Base-by-base conservation (phyloP, 2,797 vertebrate species). In the Hafferia zeledoni region DNA sequence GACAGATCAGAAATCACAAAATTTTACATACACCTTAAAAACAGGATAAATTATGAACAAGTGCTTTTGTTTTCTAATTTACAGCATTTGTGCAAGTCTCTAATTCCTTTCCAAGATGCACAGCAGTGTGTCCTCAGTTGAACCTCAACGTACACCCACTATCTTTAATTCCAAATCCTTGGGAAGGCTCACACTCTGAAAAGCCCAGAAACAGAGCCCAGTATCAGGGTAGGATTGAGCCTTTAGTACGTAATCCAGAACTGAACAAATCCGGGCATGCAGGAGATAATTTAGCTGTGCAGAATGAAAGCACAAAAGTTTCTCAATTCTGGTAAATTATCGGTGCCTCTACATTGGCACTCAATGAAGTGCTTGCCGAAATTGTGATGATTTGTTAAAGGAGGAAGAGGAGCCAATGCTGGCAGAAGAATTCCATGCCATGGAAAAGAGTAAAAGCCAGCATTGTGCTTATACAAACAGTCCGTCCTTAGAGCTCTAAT, bases 241-340 rank as follows among this genome's bases (percentile, higher is more conserved):
- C 77, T 89, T 44, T 41, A n/a, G 69, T 83, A 86, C 0, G 3
- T 88, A 86, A 96, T 90, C 75, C 64, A 76, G 85, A 86, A 79
- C 25, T 23, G 89, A 95, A 89, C 86, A 79, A 56, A 97, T 94
- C 93, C 11, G 5, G 90, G 79, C 95, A 90, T 31, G 97, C 64
- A 80, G 91, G 92, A 89, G 85, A 77, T 87, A 87, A 92, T 71
- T 81, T 39, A 71, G 22, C 15, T 52, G 84, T 69, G 65, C 50
- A 75, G 89, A 94, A 53, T 64, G 83, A 80, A 82, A 87, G 71
- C 81, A 74, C 55, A 65, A 13, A 84, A 79, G 83, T 96, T 95
- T 84, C 93, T 94, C 55, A 87, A 19, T 94, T 90, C 52, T 72
- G 78, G 72, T 83, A 37, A 87, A 78, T 91, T 89, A 43, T 83